These are phyloP conservation scores for Troilus luridus DNA, from an alignment of 2,888 invertebrate species.

Conservation along the genomic window DNA sequence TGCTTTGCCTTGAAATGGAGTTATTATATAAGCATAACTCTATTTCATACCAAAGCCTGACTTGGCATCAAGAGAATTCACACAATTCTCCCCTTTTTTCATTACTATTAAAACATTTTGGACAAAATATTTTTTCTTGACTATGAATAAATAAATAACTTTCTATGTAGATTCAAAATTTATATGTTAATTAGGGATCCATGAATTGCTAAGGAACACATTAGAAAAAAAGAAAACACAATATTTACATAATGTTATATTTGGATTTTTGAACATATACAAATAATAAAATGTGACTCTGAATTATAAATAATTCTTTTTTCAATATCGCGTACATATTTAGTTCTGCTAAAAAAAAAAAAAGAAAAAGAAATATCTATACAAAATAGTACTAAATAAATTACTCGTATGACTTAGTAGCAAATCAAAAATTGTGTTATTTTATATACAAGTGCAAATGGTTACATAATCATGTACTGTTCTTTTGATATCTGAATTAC, in stretches of 20 bases:
- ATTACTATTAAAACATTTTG: no score
- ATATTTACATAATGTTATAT: slow-evolving; percentile 53
- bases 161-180: no score
- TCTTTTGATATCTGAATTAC: slow-evolving; percentile 36
- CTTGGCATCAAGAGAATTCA: no score
- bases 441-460: slow-evolving; percentile 43
- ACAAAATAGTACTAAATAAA: slow-evolving; percentile 26
- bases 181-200: no score
- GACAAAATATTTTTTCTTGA: no score
- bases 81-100: no score
- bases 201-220: no score
- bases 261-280: slow-evolving; percentile 48
- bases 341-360: slow-evolving; percentile 3
- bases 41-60: no score
- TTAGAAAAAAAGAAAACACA: not conserved
- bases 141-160: no score
- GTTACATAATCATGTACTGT: slow-evolving; percentile 31
- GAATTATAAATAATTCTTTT: slow-evolving; percentile 40
- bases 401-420: slow-evolving; percentile 36
- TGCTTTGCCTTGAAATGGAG: no score
- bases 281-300: slow-evolving; percentile 49
- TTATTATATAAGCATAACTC: no score
- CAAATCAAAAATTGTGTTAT: slow-evolving; percentile 48
- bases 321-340: slow-evolving; percentile 43
- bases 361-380: slow-evolving; percentile 11